Percentiles rank a stretch among this genome's conserved stretches.
phyloP scores from a whole-genome alignment of 2,888 invertebrate species.

The Erpobdella octoculata region DNA sequence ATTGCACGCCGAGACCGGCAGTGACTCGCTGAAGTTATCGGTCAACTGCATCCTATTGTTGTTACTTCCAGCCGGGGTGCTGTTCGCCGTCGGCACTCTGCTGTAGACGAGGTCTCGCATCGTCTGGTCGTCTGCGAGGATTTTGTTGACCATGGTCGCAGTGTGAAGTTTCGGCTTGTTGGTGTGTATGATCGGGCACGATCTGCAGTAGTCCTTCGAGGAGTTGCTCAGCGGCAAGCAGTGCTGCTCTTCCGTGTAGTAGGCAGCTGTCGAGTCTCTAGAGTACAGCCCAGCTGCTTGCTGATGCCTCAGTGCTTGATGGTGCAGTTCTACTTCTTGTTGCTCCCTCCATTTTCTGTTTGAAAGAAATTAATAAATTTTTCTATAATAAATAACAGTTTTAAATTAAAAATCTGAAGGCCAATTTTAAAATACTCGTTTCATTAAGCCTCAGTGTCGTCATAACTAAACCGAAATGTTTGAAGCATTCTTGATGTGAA shows the following conservation, averaged over 20 bases:
- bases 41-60: constrained; percentile 2
- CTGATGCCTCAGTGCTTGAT: background rate
- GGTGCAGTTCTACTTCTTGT: background rate
- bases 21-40: no score
- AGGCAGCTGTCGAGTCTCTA: background rate
- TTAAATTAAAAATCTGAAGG: no score
- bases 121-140: background rate
- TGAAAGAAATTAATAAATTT: no score
- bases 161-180: background rate
- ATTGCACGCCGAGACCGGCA: background rate
- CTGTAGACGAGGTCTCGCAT: no score
- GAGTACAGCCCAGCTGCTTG: background rate
- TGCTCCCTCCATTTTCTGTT: constrained; percentile 7
- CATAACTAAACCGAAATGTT: no score
- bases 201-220: background rate
- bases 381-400: no score
- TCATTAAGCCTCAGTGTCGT: no score
- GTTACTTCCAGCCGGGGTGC: background rate
- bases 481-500: no score
- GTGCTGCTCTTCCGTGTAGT: background rate
- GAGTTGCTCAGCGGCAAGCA: background rate
- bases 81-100: background rate
- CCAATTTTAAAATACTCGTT: no score
- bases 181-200: background rate
- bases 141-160: constrained; percentile 2